Conservation (phyloP, 2,113 vertebrate species). For the Hippolais icterina region DNA sequence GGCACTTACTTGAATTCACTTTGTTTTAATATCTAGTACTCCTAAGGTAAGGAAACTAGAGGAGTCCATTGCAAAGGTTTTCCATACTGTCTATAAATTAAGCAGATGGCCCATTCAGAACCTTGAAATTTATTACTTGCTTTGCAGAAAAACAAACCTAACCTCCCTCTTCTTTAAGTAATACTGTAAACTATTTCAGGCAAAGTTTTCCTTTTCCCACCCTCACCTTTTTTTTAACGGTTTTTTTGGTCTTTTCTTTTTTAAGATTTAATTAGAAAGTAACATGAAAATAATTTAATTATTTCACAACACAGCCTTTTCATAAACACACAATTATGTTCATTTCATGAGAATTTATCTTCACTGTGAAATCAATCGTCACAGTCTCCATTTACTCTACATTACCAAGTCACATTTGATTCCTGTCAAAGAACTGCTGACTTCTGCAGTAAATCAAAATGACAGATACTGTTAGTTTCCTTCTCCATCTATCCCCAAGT, state of each 20-base stretch:
- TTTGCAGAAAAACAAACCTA: neutral
- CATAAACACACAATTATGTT: slow-evolving; percentile 49
- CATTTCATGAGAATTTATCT: slow-evolving; percentile 73
- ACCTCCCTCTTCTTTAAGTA: neutral
- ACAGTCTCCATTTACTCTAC: slow-evolving; percentile 60
- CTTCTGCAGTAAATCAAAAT: slow-evolving; percentile 64
- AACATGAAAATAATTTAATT: slow-evolving; percentile 60
- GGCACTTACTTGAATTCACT: neutral
- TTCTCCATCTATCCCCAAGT: neutral
- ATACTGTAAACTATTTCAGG: neutral
- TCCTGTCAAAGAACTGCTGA: slow-evolving; percentile 53
- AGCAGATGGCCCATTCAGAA: neutral
- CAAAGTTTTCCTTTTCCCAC: neutral
- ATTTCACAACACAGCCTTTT: slow-evolving; percentile 57
- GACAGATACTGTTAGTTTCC: slow-evolving; percentile 34
- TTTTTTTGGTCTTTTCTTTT: neutral
- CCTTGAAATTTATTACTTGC: neutral
- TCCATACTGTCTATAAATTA: neutral
- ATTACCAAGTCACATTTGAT: slow-evolving; percentile 65
- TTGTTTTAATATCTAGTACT: neutral
- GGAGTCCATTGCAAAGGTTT: neutral
- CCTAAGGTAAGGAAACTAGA: neutral
- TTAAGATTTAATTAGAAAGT: slow-evolving; percentile 49
- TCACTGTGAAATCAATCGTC: slow-evolving; percentile 72
- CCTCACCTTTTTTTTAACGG: neutral